Percentiles rank a stretch among this genome's conserved stretches.
These are phyloP conservation scores for Globodera ellingtonae DNA, from an alignment of 1,140 invertebrate genomes.

Conservation along the genomic window DNA sequence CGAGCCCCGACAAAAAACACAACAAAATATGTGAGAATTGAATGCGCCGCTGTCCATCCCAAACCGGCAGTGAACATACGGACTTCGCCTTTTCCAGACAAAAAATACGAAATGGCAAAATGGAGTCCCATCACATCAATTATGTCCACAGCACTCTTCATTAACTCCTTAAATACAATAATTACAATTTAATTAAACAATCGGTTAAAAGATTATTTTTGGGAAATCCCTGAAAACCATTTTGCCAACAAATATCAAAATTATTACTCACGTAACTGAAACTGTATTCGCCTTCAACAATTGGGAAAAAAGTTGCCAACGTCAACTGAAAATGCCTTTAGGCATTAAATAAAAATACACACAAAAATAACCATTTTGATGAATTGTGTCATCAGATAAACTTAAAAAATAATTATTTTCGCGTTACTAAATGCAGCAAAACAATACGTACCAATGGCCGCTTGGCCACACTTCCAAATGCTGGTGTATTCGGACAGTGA, in stretches of 20 bases:
- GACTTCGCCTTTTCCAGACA: slow-evolving; percentile 37
- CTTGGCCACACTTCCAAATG: slow-evolving; percentile 37
- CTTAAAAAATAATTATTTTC: slow-evolving; percentile 15
- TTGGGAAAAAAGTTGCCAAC: slow-evolving; percentile 41
- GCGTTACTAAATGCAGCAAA: neutral
- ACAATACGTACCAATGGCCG: slow-evolving; percentile 11
- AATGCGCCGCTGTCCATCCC: slow-evolving; percentile 37
- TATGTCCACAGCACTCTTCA: slow-evolving; percentile 40
- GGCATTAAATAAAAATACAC: neutral
- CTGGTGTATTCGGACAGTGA: slow-evolving; percentile 38
- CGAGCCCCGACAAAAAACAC: slow-evolving; percentile 33
- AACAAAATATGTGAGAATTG: slow-evolving; percentile 35
- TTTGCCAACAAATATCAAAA: slow-evolving; percentile 2
- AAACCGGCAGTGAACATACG: slow-evolving; percentile 35
- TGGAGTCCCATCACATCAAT: slow-evolving; percentile 40
- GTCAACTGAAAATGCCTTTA: slow-evolving; percentile 19
- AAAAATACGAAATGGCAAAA: slow-evolving; percentile 37
- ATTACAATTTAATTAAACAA: too few species aligned
- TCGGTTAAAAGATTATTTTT: too few species aligned
- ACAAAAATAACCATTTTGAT: slow-evolving; percentile 31
- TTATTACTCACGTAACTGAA: slow-evolving; percentile 29
- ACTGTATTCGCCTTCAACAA: slow-evolving; percentile 30
- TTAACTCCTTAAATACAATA: slow-evolving; percentile 26
- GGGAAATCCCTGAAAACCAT: neutral
- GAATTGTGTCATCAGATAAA: slow-evolving; percentile 41